Conservation (phyloP, 1,140 invertebrate genomes). For the Amphibalanus amphitrite region DNA sequence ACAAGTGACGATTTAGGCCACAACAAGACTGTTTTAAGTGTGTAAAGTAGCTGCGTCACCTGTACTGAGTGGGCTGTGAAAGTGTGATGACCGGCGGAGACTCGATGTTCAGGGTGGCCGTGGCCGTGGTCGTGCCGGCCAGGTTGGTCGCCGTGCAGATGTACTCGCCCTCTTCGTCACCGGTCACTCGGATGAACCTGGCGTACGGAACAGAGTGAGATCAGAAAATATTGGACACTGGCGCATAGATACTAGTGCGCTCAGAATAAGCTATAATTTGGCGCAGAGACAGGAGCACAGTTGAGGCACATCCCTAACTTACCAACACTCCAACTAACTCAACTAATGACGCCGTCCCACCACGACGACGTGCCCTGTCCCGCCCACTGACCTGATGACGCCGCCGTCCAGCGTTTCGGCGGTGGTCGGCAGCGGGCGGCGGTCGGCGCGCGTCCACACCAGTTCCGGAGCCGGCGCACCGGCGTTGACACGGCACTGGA, state of each 20-base stretch:
- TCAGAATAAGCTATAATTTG: no score
- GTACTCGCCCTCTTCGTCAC: conserved; percentile 52
- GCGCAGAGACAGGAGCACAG: no score
- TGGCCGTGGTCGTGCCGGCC: conserved; percentile 46
- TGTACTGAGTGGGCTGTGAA: conserved; percentile 3
- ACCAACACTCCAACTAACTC: no score
- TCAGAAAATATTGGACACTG: no score
- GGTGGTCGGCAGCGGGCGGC: conserved; percentile 40
- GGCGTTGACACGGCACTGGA: conserved; percentile 54
- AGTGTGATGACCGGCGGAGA: conserved; percentile 16
- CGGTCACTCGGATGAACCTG: not conserved
- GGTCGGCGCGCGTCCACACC: conserved; percentile 54
- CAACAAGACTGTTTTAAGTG: no score
- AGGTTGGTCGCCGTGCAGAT: conserved; percentile 61
- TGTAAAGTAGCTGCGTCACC: not conserved
- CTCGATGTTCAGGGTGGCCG: conserved; percentile 38
- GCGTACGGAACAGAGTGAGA: no score
- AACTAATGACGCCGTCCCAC: no score
- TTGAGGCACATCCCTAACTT: no score
- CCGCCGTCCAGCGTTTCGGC: conserved; percentile 46
- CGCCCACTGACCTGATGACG: conserved; percentile 38
- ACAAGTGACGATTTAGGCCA: no score
- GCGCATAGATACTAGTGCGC: no score
- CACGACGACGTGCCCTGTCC: no score
- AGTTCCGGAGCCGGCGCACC: conserved; percentile 61